Evolutionary conservation across 2,888 invertebrate genomes (phyloP).

Genomic region (Buathra laborator): DNA sequence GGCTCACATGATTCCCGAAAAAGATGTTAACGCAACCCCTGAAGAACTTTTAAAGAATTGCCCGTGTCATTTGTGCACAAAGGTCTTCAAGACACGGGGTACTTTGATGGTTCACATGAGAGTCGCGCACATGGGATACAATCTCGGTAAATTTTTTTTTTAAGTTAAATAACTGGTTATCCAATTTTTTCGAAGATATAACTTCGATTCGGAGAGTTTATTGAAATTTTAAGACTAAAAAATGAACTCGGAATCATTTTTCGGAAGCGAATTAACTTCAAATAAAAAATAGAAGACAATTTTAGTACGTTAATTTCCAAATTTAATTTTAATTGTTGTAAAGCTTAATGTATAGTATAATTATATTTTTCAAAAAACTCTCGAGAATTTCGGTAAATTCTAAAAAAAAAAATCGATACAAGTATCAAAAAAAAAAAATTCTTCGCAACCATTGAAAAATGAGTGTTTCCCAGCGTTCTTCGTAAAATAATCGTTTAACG

Average conservation of each 20-base stretch:
- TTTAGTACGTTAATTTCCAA: too few species aligned
- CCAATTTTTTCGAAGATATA: neutral
- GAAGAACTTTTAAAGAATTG: slow-evolving; percentile 86
- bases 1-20: slow-evolving; percentile 85
- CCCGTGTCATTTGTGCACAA: slow-evolving; percentile 92
- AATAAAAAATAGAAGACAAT: too few species aligned
- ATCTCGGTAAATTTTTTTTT: slow-evolving; percentile 72
- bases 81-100: slow-evolving; percentile 93
- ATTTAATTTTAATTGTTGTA: too few species aligned
- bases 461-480: too few species aligned
- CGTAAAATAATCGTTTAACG: neutral
- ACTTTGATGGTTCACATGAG: slow-evolving; percentile 93
- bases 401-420: neutral
- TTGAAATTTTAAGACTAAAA: too few species aligned
- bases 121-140: slow-evolving; percentile 90
- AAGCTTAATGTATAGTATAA: too few species aligned
- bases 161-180: neutral
- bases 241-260: too few species aligned
- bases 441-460: neutral
- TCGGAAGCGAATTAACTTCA: too few species aligned
- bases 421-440: neutral
- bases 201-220: neutral
- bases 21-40: slow-evolving; percentile 74
- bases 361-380: too few species aligned
- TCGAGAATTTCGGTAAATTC: neutral